Evolutionary conservation across 2,888 invertebrate species (phyloP).

Genomic region (Cataglyphis altisquamis): DNA sequence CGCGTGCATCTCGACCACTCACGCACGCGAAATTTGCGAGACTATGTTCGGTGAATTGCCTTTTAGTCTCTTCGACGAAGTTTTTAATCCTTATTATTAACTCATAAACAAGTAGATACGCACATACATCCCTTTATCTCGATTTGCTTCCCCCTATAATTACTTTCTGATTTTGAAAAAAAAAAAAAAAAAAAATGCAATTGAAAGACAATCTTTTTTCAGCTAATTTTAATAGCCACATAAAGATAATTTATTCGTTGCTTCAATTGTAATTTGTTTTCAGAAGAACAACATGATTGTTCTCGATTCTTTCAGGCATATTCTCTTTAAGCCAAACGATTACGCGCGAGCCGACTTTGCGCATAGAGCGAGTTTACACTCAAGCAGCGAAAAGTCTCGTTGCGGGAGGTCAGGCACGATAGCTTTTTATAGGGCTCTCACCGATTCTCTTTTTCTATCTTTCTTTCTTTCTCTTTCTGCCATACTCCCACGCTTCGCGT

Average conservation of each 20-base stretch:
- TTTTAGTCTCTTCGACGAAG: background rate
- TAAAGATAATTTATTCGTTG: background rate
- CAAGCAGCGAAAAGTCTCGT: constrained; percentile 76
- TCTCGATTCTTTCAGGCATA: background rate
- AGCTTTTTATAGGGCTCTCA: constrained; percentile 82
- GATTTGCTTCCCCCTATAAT: background rate
- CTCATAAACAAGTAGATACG: background rate
- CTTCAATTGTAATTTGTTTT: constrained; percentile 4
- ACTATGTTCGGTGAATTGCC: background rate
- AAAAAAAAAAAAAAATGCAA: no score
- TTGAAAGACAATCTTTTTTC: background rate
- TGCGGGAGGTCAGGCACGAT: constrained; percentile 84
- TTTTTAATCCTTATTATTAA: constrained; percentile 1
- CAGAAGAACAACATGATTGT: background rate
- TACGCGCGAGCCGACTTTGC: constrained; percentile 4
- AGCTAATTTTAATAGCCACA: background rate
- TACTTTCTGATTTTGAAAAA: background rate
- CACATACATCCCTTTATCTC: background rate
- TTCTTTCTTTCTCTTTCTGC: constrained; percentile 55
- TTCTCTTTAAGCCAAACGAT: background rate
- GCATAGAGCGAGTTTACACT: constrained; percentile 65
- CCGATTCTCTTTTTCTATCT: constrained; percentile 65
- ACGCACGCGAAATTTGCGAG: constrained; percentile 28
- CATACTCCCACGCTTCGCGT: constrained; percentile 41
- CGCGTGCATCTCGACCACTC: constrained; percentile 5